Evolutionary conservation across 2,888 invertebrate genomes (phyloP), one percentile per base, ranked within the genome.

Genomic region (Byasa hedistus): DNA sequence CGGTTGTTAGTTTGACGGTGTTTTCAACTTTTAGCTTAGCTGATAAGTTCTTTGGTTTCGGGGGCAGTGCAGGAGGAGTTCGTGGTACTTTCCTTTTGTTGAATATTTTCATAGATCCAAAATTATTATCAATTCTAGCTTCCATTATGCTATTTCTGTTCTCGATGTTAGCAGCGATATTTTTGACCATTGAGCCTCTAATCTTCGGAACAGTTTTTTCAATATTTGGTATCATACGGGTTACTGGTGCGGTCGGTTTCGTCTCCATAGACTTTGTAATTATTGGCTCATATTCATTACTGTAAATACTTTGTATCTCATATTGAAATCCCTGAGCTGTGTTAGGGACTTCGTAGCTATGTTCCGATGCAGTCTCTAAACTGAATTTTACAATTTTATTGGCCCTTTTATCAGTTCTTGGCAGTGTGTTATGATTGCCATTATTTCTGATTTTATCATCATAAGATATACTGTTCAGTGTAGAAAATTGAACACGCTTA

Each of bases 201-300:
- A 92, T 91, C 77, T 87, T 92, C 64, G 89, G 89, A 69, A 83
- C 74, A 55, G 77, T 79, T 71, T 83, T 86, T n/a, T 87, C 87
- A 69, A 70, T 81, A 36, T 76, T 70, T 60, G 79, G 83, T 22
- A 79, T 73, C 64, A 79, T 73, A 63, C 86, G 82, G 12, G 85
- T 84, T 61, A 86, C 74, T 64, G 88, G 85, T 68, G 82, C 73
- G 48, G 39, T 17, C 15, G 88, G 85, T 69, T 85, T 86, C 17
- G 75, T 69, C 69, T 89, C 89, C 64, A 77, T 76, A 32, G 78
- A 76, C 79, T 93, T 93, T 56, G 93, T 94, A 57, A 94, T 85
- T 69, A 95, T 95, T 19, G 95, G 95, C 79, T 95, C 95, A 74
- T 95, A 95, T 78, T 95, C 95, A 75, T 95, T 95, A 76, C 95